Base-by-base conservation (phyloP, 2,797 vertebrate genomes). In the Falco novaeseelandiae region DNA sequence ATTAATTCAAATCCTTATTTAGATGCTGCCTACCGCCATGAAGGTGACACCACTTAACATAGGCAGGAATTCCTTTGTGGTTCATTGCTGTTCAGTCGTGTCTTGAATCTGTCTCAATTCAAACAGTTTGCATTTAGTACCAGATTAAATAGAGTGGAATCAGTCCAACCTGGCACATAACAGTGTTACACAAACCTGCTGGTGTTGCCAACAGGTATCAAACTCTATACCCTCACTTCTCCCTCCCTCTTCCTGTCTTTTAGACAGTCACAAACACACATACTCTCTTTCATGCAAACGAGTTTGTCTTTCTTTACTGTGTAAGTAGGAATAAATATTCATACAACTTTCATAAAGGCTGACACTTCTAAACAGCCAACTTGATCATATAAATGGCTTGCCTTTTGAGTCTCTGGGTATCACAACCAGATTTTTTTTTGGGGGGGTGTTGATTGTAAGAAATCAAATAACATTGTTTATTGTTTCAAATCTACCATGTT, bases 171-270 rank as follows among this genome's bases (percentile, higher is more conserved):
- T 89, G 87, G 89, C 95, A 51, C 48, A 29, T 10, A 59, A 19
- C 42, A 6, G 63, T 11, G 7, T 89, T 63, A 19, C 63, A 73
- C 83, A 69, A 25, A 32, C 49, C 87, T 78, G 90, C 83, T 89
- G 1, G 6, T 12, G 44, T 74, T 96, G 95, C 97, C 98, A 98
- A 98, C 98, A 98, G 98, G 98, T 98, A 97, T 93, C 97, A 92
- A 46, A 90, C 13, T 74, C 93, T 32, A 14, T 36, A 36, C 63
- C 65, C 51, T 72, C 29, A 5, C 62, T 36, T 84, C 30, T 77
- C 21, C 58, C 69, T 92, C 63, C 87, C 81, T 88, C 54, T 49
- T 80, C 51, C 40, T 51, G 38, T 17, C 51, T 30, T 57, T 46
- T 26, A 29, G 52, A 44, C 71, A 42, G 51, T 46, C 82, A 69